Base-by-base conservation (phyloP, 1,140 invertebrate genomes). In the silkworm (Bombyx mori) region DNA sequence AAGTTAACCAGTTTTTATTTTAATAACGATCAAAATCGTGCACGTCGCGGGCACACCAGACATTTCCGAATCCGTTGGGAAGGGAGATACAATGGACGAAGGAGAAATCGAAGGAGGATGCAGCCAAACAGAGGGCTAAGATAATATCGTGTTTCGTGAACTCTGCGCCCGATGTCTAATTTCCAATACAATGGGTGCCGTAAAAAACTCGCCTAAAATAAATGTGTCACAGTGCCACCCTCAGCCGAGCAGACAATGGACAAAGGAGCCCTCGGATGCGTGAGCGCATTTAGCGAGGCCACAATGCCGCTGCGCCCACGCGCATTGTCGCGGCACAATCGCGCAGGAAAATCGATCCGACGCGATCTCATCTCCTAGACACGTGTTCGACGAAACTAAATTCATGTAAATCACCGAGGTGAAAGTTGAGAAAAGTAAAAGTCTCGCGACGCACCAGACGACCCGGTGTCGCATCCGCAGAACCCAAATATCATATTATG, bases 361-460 rank as follows among this genome's bases (percentile, higher is more conserved):
- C 62, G 59, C 71, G 60, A 62, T 65, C 61, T 60, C 58, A 58
- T 60, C 60, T 54, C 52, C 46, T 42, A 72, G 78, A 80, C 78
- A 74, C 75, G 77, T 76, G 74, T 68, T 76, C 78, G 18, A 46
- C 12, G 74, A 69, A 52, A 58, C 43, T 35, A 65, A 53, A 68
- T 73, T 73, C 75, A 82, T 82, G 79, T 83, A 80, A 82, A 84
- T 81, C 72, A 75, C 68, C 68, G 70, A 87, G 82, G 83, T 87
- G 83, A 86, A 86, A 86, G 83, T 86, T 86, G 75, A 85, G 63
- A 76, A 82, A 86, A 86, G 83, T 83, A 83, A 86, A 83, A 86
- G 82, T 82, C 75, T 63, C 61, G 63, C 44, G 54, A 48, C 61
- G 63, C 47, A 48, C 57, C 56, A 58, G 55, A 50, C 57, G 52